Percentiles rank a stretch among this genome's conserved stretches.
phyloP scores from a whole-genome alignment of 2,113 vertebrate genomes.

The Trochalopteron elliotii region DNA sequence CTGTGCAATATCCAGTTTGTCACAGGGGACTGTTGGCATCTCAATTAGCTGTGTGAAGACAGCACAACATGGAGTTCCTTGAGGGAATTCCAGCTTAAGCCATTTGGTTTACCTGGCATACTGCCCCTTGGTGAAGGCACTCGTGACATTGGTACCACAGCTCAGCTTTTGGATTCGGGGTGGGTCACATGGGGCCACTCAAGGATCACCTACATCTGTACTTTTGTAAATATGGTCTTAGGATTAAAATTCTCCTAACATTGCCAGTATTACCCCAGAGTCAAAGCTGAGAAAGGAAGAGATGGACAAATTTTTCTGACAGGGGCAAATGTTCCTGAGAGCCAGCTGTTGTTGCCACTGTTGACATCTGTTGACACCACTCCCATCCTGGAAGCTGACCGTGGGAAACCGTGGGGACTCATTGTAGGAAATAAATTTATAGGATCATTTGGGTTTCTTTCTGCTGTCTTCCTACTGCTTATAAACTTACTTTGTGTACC shows the following conservation, averaged over 20 bases:
- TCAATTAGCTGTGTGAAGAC: neutral
- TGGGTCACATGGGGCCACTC: neutral
- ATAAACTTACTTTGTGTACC: neutral
- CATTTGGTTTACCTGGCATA: neutral
- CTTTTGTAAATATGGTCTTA: neutral
- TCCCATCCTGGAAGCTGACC: neutral
- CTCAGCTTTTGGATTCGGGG: neutral
- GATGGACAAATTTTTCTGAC: neutral
- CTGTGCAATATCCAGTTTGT: neutral
- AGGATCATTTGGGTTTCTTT: neutral
- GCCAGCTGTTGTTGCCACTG: neutral
- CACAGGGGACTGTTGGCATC: neutral
- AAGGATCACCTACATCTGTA: neutral
- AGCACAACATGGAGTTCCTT: neutral
- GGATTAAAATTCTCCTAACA: neutral
- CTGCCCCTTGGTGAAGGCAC: neutral
- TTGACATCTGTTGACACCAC: neutral
- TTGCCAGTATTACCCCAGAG: neutral
- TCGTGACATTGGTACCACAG: fast-evolving
- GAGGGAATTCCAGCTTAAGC: neutral
- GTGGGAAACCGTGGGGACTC: neutral
- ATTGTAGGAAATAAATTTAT: neutral
- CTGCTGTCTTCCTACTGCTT: neutral
- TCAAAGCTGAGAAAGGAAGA: neutral
- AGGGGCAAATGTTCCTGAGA: neutral